Percentiles rank a stretch among this genome's conserved stretches.
Conservation (phyloP, 2,797 vertebrate species). For the Pelochelys cantorii region DNA sequence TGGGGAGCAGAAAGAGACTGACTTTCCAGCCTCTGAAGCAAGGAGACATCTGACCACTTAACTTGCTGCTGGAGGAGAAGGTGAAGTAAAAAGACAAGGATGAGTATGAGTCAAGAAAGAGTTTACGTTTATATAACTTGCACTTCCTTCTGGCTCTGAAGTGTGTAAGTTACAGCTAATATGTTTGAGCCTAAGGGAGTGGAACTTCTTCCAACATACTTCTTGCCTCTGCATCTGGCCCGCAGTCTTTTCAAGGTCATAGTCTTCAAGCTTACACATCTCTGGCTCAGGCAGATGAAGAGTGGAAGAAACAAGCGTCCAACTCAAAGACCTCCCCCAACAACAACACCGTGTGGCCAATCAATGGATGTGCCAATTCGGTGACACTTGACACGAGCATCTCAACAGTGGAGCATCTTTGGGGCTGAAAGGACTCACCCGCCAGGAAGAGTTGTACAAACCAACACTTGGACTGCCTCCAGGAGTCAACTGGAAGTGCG, state of each 20-base stretch:
- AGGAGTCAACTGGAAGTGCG: neutral
- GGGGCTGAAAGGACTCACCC: neutral
- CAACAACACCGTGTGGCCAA: neutral
- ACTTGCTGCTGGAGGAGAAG: neutral
- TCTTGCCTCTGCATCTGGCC: neutral
- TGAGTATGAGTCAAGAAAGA: neutral
- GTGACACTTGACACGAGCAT: neutral
- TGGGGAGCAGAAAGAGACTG: neutral
- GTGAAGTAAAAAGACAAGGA: neutral
- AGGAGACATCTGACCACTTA: neutral
- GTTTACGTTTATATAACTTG: neutral
- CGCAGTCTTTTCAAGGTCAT: neutral
- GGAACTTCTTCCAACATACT: fast-evolving
- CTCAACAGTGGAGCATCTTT: neutral
- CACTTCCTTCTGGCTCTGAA: neutral
- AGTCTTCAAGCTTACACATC: neutral
- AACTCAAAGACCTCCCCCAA: fast-evolving
- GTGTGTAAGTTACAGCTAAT: neutral
- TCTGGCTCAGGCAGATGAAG: fast-evolving
- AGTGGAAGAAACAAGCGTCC: neutral
- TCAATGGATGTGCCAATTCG: neutral
- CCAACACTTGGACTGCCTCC: neutral
- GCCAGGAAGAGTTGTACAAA: neutral
- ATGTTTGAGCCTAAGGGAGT: neutral
- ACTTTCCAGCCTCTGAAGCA: no score